Base-by-base conservation (phyloP, 2,888 invertebrate species). In the Matsumyia berberina region DNA sequence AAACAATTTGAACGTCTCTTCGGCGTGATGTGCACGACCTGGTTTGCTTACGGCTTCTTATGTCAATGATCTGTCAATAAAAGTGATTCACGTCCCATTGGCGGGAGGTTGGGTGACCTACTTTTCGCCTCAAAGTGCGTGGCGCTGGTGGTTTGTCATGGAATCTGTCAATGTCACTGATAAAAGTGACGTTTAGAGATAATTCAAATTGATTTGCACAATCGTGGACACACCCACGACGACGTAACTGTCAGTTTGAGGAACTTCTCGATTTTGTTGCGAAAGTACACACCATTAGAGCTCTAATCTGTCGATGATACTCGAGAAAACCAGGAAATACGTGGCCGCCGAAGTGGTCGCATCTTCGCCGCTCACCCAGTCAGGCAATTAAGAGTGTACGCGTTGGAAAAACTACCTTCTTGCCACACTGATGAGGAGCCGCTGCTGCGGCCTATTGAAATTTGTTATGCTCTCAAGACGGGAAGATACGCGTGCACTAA, bases 11-110 rank as follows among this genome's bases (percentile, higher is more conserved):
- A 51, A 31, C 12, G 62, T 73, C 35, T 46, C 64, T 64, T 55
- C 55, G 35, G n/a, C 53, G 33, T 24, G 51, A 66, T 76, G 39
- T 67, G 37, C 53, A 35, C 66, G 78, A 62, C 82, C 82, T 51
- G 53, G 82, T 69, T 83, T 67, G 73, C 58, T 11, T 67, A 78
- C 24, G 62, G 62, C 66, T 73, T 83, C 60, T 58, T 44, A 72
- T 66, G 60, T 44, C 81, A 66, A 77, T 77, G 66, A 72, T 77
- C 72, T 82, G 82, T 78, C 82, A 73, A 78, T 78, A 78, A 67
- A 55, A 60, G 42, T 67, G 58, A 77, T 66, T 66, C 53, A 70
- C 39, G 37, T 15, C 17, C 15, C 9, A 35, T 46, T 35, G 8
- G 37, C 11, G 58, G 5, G 8, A 44, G 46, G 42, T 8, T 37